A percentile compares a stretch with the other conserved stretches of the same genome.
phyloP scores from a whole-genome alignment of 2,888 invertebrate genomes.

The Tiliacea citrago region DNA sequence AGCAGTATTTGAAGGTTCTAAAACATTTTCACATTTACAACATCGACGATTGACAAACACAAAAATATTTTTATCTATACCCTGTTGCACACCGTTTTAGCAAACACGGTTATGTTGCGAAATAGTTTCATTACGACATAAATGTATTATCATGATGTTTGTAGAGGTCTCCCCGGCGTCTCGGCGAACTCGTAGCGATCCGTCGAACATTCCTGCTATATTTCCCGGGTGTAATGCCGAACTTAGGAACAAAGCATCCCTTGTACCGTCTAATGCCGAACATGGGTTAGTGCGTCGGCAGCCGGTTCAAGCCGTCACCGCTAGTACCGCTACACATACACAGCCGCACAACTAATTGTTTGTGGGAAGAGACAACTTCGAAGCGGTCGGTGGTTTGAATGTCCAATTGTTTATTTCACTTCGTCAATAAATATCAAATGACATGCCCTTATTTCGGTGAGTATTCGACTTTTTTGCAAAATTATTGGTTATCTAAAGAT shows the following conservation, averaged over 20 bases:
- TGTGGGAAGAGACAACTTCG: slow-evolving; percentile 51
- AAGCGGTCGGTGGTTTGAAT: slow-evolving; percentile 34
- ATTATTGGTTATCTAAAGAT: neutral
- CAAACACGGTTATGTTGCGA: slow-evolving; percentile 43
- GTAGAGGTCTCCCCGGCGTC: slow-evolving; percentile 67
- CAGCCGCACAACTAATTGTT: slow-evolving; percentile 60
- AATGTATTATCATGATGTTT: slow-evolving; percentile 66
- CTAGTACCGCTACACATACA: slow-evolving; percentile 36
- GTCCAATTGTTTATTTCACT: slow-evolving; percentile 21
- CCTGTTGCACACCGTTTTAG: slow-evolving; percentile 11
- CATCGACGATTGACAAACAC: neutral
- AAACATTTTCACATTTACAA: neutral
- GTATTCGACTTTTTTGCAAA: neutral
- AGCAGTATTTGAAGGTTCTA: neutral
- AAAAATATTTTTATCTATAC: neutral
- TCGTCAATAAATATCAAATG: slow-evolving; percentile 14
- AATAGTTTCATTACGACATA: slow-evolving; percentile 68
- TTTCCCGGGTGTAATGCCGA: slow-evolving; percentile 78
- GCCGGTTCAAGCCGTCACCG: slow-evolving; percentile 58
- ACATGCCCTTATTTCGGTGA: neutral
- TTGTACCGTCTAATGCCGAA: slow-evolving; percentile 71
- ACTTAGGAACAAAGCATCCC: slow-evolving; percentile 79
- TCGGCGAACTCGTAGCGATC: slow-evolving; percentile 71
- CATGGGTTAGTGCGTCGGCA: slow-evolving; percentile 67
- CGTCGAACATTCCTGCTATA: slow-evolving; percentile 75